A percentile compares a stretch with the other conserved stretches of the same genome.
These are phyloP conservation scores for Bradynema listronoti DNA, from an alignment of 1,140 invertebrate genomes.

Conservation along the genomic window DNA sequence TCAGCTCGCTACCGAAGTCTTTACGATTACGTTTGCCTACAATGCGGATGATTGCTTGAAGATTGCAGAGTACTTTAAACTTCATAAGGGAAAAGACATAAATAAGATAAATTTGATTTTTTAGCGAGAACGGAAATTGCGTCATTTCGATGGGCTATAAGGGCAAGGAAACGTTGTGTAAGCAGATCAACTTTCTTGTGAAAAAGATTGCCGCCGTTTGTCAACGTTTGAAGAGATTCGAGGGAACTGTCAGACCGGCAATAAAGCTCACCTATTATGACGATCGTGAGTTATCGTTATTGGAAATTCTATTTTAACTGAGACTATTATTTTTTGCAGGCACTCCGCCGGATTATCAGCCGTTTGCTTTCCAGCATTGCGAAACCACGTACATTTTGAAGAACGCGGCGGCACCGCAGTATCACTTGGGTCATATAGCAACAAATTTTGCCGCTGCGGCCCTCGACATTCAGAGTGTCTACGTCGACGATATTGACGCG, in stretches of 20 bases:
- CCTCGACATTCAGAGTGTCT: conserved; percentile 12
- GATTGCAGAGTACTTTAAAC: conserved; percentile 14
- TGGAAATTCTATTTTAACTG: neutral
- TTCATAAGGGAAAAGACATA: too few relatives aligned
- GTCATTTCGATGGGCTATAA: conserved; percentile 20
- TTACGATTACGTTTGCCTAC: conserved; percentile 14
- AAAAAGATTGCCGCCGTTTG: conserved; percentile 12
- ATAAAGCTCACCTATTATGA: conserved; percentile 24
- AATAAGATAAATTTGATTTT: too few relatives aligned
- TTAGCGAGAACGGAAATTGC: conserved; percentile 18
- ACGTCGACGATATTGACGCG: neutral
- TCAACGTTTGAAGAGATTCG: neutral
- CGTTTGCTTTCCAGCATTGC: conserved; percentile 1
- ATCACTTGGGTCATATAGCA: conserved; percentile 16
- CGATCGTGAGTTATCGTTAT: conserved; percentile 7
- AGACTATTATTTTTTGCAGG: neutral
- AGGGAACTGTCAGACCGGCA: neutral
- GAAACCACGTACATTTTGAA: conserved; percentile 13
- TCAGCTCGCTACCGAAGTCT: conserved; percentile 19
- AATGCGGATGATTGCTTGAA: neutral
- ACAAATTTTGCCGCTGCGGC: conserved; percentile 1
- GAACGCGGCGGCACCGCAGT: neutral
- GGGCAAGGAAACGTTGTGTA: conserved; percentile 14
- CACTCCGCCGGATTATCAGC: conserved; percentile 18
- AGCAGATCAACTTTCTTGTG: conserved; percentile 13